These are phyloP conservation scores for Brachionus sp. DNA, from an alignment of 1,140 invertebrate genomes.

Conservation along the genomic window DNA sequence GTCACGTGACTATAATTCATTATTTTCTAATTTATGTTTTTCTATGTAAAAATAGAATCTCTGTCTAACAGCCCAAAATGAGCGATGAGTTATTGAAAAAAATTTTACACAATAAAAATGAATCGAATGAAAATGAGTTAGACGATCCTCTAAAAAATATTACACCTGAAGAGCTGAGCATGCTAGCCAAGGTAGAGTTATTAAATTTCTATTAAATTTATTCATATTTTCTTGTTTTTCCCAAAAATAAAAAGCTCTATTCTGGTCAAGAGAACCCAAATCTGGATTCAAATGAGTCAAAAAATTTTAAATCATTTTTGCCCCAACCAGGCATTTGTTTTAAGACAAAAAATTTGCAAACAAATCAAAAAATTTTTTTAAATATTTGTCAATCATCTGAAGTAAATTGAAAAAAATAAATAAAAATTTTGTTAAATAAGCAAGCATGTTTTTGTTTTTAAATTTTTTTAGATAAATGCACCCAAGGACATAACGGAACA, in stretches of 20 bases:
- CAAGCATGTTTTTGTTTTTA: too few species aligned
- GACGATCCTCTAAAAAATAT: neutral
- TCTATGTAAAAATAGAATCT: too few species aligned
- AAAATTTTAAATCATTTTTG: slow-evolving; percentile 21
- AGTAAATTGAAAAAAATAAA: slow-evolving; percentile 48
- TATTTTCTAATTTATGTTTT: too few species aligned
- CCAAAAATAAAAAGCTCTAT: too few species aligned
- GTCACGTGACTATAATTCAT: neutral
- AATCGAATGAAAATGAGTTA: neutral
- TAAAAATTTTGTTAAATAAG: neutral
- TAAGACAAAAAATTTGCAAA: slow-evolving; percentile 70
- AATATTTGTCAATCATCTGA: slow-evolving; percentile 54
- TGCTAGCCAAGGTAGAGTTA: neutral
- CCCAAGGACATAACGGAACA: slow-evolving; percentile 75
- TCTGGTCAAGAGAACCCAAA: neutral
- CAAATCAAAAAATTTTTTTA: slow-evolving; percentile 59
- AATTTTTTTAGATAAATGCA: too few species aligned
- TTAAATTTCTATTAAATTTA: too few species aligned
- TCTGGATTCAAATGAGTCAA: neutral
- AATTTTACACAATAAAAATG: neutral
- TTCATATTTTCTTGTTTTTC: too few species aligned
- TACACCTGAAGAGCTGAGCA: neutral
- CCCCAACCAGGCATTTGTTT: slow-evolving; percentile 65
- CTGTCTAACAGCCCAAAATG: too few species aligned
- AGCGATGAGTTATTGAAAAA: neutral